These are phyloP conservation scores for Melanotaenia parkinsoni DNA, from an alignment of 2,797 vertebrate species.

Conservation along the genomic window DNA sequence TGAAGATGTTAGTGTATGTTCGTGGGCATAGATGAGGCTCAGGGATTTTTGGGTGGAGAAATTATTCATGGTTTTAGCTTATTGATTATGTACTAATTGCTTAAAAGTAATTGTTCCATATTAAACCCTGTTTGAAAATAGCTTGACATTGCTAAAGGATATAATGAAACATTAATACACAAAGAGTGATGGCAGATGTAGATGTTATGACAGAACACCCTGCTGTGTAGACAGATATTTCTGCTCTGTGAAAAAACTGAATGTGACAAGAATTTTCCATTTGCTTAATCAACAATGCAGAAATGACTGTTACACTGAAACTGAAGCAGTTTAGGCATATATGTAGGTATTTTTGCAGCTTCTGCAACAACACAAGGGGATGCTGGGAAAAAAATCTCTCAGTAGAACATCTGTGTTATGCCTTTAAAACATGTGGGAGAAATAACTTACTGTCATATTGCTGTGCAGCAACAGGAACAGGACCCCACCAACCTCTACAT, in stretches of 20 bases:
- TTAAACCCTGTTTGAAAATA: constrained; percentile 4
- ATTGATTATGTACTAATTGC: constrained; percentile 27
- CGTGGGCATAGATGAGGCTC: constrained; percentile 3
- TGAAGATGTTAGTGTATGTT: constrained; percentile 32
- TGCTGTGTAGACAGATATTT: constrained; percentile 39
- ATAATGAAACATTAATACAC: constrained; percentile 32
- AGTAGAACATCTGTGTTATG: not conserved
- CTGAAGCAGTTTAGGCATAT: not conserved
- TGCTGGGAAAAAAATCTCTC: not conserved
- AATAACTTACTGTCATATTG: constrained; percentile 2
- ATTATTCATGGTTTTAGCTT: constrained; percentile 32
- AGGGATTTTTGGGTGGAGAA: constrained; percentile 1
- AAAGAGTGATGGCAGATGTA: constrained; percentile 27
- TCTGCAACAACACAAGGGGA: not conserved
- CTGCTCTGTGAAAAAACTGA: constrained; percentile 24
- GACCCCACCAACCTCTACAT: constrained; percentile 98
- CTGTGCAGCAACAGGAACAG: constrained; percentile 94
- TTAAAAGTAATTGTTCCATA: constrained; percentile 24
- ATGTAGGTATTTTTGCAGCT: not conserved
- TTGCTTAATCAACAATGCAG: constrained; percentile 1
- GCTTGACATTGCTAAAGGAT: not conserved
- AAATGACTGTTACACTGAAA: constrained; percentile 13
- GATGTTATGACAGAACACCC: constrained; percentile 32
- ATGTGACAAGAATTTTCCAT: constrained; percentile 22
- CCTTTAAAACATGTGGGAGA: not conserved